Conservation (phyloP, 2,797 vertebrate genomes). For the Centroberyx gerrardi region DNA sequence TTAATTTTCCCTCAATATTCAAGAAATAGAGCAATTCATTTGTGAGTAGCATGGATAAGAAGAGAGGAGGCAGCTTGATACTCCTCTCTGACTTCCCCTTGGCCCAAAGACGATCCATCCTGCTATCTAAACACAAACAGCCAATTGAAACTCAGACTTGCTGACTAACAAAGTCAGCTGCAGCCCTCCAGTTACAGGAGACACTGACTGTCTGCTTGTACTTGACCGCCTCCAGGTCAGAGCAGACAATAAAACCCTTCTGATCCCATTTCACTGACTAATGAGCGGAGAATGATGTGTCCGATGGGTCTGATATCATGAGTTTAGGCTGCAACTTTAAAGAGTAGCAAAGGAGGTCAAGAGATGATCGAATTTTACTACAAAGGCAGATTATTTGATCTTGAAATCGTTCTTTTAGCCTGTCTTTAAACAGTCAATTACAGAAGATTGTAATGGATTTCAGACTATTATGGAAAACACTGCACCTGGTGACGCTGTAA, state of each 20-base stretch:
- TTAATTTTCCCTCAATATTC: slow-evolving; percentile 26
- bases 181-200: slow-evolving; percentile 22
- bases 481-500: background rate
- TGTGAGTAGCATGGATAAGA: background rate
- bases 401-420: too few species aligned
- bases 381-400: too few species aligned
- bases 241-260: slow-evolving; percentile 45
- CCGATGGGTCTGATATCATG: background rate
- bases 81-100: background rate
- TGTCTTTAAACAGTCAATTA: background rate
- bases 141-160: slow-evolving; percentile 34
- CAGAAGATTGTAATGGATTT: background rate
- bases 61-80: slow-evolving; percentile 39
- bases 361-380: too few species aligned
- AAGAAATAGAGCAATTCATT: slow-evolving; percentile 31
- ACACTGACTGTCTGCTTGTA: slow-evolving; percentile 46
- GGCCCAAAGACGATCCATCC: slow-evolving; percentile 25
- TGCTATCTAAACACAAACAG: slow-evolving; percentile 41
- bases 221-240: slow-evolving; percentile 47
- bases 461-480: too few species aligned
- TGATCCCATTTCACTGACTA: slow-evolving; percentile 69
- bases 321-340: background rate
- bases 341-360: too few species aligned
- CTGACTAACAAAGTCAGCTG: slow-evolving; percentile 46
- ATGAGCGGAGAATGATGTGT: slow-evolving; percentile 20